Base-by-base conservation (phyloP, 2,888 invertebrate species). In the Chrysina gloriosa region DNA sequence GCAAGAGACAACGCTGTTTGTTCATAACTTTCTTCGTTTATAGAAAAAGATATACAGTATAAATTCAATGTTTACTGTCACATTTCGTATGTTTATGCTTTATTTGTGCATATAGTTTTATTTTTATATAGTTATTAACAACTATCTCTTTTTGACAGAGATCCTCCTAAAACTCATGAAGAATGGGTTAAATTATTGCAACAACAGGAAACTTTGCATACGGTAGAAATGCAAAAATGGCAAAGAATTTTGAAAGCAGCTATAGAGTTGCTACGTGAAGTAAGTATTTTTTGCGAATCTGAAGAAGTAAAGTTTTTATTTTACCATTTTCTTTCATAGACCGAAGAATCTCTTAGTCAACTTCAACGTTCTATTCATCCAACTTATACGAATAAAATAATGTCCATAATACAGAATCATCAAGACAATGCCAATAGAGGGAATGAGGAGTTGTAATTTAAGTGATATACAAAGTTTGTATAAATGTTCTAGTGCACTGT, bases 161-260 rank as follows among this genome's bases (percentile, higher is more conserved):
- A 89, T 79, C 87, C 90, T 67, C 92, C 93, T 25, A 89, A 89
- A 77, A 88, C 89, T 75, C 90, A 91, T 80, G 91, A 94, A 77
- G 93, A 94, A 80, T 96, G 95, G 95, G 86, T 93, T 68, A 86
- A 89, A 73, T 83, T 94, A 71, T 83, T 96, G 75, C 92, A 92
- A 79, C 89, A 92, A 73, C 95, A 96, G 85, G 90, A 94, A 82
- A 86, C 88, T 66, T 85, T 94, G 48, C 95, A 95, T 84, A 89
- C 92, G 69, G 87, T 89, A 27, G 94, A 96, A 85, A 87, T 95
- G 82, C 88, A 89, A 71, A 92, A 91, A 78, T 96, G 96, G 96
- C 89, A 93, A 75, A 86, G 86, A 77, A 89, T 92, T 74, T 86
- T 94, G 66, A 89, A 90, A 80, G 86, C 88, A 71, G 90, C 93